Percentiles rank a stretch among this genome's conserved stretches.
Conservation (phyloP, 2,797 vertebrate species). For the Podarcis lilfordi region DNA sequence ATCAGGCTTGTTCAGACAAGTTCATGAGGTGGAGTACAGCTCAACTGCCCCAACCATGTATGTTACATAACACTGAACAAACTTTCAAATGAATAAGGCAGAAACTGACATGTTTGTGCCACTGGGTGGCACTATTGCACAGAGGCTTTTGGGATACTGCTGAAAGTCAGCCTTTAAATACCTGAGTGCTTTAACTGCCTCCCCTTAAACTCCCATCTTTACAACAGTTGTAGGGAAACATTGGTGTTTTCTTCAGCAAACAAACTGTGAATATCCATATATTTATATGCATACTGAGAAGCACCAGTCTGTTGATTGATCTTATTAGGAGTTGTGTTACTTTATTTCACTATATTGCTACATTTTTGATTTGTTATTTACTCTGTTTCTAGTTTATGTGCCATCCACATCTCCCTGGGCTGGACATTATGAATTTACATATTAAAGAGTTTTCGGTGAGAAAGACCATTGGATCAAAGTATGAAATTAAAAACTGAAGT, state of each 20-base stretch:
- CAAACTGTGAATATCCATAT: too few relatives aligned
- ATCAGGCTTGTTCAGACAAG: background rate
- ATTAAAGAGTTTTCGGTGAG: background rate
- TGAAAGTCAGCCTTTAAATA: background rate
- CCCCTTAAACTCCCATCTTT: too few relatives aligned
- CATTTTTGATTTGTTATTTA: too few relatives aligned
- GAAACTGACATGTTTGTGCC: background rate
- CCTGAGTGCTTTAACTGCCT: background rate
- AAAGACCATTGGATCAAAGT: background rate
- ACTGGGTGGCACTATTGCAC: slow-evolving; percentile 19
- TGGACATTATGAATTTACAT: background rate
- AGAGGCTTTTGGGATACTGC: background rate
- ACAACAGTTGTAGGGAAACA: background rate
- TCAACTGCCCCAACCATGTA: fast-evolving
- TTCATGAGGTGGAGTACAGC: fast-evolving
- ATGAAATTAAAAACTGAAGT: background rate
- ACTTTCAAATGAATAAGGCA: background rate
- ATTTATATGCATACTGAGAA: background rate
- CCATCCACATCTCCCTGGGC: background rate
- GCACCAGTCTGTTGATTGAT: background rate
- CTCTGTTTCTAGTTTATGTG: too few relatives aligned
- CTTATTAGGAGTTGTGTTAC: background rate
- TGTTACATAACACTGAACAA: background rate
- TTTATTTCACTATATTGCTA: background rate
- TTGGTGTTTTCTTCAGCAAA: background rate